Evolutionary conservation across 2,113 vertebrate species (phyloP).

Genomic region (Trinectes maculatus): DNA sequence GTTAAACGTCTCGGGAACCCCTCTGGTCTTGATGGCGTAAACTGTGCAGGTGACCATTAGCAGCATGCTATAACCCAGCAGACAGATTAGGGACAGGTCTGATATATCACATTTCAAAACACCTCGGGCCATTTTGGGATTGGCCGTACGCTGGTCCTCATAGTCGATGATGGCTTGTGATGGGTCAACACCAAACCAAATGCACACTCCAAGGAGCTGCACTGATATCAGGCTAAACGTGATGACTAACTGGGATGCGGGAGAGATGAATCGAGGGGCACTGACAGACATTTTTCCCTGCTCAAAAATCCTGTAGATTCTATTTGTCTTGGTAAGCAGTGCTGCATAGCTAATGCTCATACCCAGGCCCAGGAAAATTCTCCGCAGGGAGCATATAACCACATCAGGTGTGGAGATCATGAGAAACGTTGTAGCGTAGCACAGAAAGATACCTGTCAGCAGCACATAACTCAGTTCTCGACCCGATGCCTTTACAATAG

Average conservation of each 20-base stretch:
- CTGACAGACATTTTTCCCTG: constrained; percentile 96
- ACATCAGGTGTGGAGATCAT: constrained; percentile 92
- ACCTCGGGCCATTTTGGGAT: constrained; percentile 89
- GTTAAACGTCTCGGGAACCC: constrained; percentile 96
- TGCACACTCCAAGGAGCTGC: constrained; percentile 93
- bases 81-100: constrained; percentile 96
- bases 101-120: constrained; percentile 93
- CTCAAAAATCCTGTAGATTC: constrained; percentile 98
- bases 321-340: constrained; percentile 96
- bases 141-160: constrained; percentile 93
- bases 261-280: constrained; percentile 93
- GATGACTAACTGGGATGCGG: constrained; percentile 94
- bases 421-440: constrained; percentile 94
- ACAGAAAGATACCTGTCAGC: constrained; percentile 95
- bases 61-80: constrained; percentile 97
- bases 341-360: constrained; percentile 98
- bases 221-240: constrained; percentile 96
- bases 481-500: constrained; percentile 95
- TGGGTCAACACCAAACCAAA: constrained; percentile 96
- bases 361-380: constrained; percentile 93
- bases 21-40: constrained; percentile 95
- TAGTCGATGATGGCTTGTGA: constrained; percentile 96
- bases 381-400: constrained; percentile 89
- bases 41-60: constrained; percentile 98
- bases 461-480: constrained; percentile 96